Base-by-base conservation (phyloP, 1,140 invertebrate genomes). In the Drosophila carrolli region DNA sequence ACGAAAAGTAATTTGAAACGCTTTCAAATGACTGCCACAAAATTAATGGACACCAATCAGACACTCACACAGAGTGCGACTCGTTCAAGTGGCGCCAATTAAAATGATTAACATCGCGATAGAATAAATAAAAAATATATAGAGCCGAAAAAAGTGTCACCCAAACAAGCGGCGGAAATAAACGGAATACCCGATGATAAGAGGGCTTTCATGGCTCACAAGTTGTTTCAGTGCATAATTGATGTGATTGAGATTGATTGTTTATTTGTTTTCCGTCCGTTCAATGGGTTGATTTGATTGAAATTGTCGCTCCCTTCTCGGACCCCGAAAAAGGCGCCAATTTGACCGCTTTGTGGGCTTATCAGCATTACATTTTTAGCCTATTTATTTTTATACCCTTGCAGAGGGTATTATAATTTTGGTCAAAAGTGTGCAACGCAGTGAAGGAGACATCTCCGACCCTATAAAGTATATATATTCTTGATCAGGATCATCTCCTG, bases 191-290 rank as follows among this genome's bases (percentile, higher is more conserved):
- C 50, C 61, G 83, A 76, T 80, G 82, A 86, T 89, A 89, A 89
- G 75, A 66, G 62, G 51, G 63, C 55, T 35, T 76, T 48, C 67
- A 85, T 79, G 62, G 67, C 66, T 73, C 74, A 73, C 54, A 86
- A 75, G 78, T 79, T 82, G 82, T 78, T 71, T 82, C 71, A 43
- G 32, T 83, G 79, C 84, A 89, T 89, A 88, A 88, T 88, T 89
- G 83, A 89, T 88, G 83, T 88, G 83, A 88, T 88, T 89, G 84
- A 80, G 84, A 77, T 88, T 88, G 83, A 88, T 88, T 88, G 80
- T 88, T 88, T 88, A 83, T 88, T 86, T 88, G 79, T 77, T 73
- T 53, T 60, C 46, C 66, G 78, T 78, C 68, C 56, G 66, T 74
- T 77, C 67, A 37, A 37, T 46, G 62, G 47, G 23, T 40, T 65